phyloP scores from a whole-genome alignment of 2,888 invertebrate species.

The Falcaria lacertinaria region DNA sequence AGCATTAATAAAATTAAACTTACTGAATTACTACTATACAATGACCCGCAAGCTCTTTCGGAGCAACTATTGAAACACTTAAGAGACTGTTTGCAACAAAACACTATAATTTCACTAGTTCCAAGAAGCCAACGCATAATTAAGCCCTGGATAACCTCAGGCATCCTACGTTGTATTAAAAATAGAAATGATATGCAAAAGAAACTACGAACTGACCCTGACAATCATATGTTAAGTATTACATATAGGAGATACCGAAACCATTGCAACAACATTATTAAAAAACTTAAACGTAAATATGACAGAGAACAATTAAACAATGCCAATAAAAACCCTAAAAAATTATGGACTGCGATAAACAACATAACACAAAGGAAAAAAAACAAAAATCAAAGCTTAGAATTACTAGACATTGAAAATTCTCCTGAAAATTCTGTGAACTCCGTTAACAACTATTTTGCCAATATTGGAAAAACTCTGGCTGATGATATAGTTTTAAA shows the following conservation, averaged over 20 bases:
- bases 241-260: constrained; percentile 5
- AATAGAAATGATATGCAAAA: constrained; percentile 4
- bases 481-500: constrained; percentile 2
- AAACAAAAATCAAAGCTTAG: not conserved
- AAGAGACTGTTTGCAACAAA: not conserved
- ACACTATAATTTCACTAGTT: not conserved
- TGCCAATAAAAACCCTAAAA: not conserved
- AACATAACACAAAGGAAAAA: not conserved
- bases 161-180: constrained; percentile 4
- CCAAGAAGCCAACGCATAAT: not conserved
- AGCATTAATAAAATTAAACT: not conserved
- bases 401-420: not conserved
- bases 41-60: not conserved
- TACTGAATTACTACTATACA: not conserved
- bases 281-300: constrained; percentile 3
- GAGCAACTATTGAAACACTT: not conserved
- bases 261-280: not conserved
- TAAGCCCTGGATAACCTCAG: constrained; percentile 6
- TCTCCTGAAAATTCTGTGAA: constrained; percentile 6
- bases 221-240: not conserved
- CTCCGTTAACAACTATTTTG: constrained; percentile 5
- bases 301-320: constrained; percentile 1
- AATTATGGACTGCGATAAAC: constrained; percentile 1
- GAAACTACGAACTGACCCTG: not conserved
- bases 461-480: constrained; percentile 6